Percentiles rank a stretch among this genome's conserved stretches.
These are phyloP conservation scores for Cladopsammia gracilis DNA, from an alignment of 64 coral and sea anemone genomes.

Conservation along the genomic window DNA sequence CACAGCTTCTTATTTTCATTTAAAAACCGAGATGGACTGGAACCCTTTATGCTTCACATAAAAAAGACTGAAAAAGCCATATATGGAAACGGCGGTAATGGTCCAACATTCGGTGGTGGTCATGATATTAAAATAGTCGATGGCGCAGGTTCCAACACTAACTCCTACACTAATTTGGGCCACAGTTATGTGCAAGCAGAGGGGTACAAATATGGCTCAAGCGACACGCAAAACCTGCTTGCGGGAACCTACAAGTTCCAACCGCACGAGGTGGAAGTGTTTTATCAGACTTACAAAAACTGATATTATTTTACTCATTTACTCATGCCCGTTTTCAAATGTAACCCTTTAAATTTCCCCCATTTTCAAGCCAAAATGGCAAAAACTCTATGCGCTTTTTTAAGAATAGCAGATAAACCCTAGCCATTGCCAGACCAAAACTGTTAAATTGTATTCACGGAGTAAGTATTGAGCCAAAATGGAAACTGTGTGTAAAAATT, in stretches of 20 bases:
- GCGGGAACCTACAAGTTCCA: constrained; percentile 51
- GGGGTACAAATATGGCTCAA: constrained; percentile 15
- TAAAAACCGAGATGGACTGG: constrained; percentile 47
- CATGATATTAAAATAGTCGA: constrained; percentile 68
- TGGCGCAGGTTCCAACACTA: constrained; percentile 32
- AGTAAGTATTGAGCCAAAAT: too few species aligned
- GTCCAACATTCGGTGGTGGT: constrained; percentile 62
- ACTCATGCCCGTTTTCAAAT: too few species aligned
- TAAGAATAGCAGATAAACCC: too few species aligned
- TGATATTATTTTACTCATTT: too few species aligned
- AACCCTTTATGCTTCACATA: constrained; percentile 47
- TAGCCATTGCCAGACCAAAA: too few species aligned
- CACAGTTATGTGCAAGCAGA: neutral
- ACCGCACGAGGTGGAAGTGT: constrained; percentile 71
- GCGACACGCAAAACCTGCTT: neutral
- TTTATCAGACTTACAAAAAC: constrained; percentile 39
- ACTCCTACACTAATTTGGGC: constrained; percentile 55
- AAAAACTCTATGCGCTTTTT: too few species aligned
- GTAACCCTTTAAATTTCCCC: too few species aligned
- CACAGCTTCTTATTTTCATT: constrained; percentile 67
- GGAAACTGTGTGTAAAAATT: too few species aligned
- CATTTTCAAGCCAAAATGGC: too few species aligned
- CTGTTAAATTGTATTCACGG: too few species aligned
- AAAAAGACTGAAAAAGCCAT: constrained; percentile 1
- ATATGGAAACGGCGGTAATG: constrained; percentile 54